A percentile compares a stretch with the other conserved stretches of the same genome.
phyloP scores from a whole-genome alignment of 2,113 vertebrate species.

The Cynocephalus volans region DNA sequence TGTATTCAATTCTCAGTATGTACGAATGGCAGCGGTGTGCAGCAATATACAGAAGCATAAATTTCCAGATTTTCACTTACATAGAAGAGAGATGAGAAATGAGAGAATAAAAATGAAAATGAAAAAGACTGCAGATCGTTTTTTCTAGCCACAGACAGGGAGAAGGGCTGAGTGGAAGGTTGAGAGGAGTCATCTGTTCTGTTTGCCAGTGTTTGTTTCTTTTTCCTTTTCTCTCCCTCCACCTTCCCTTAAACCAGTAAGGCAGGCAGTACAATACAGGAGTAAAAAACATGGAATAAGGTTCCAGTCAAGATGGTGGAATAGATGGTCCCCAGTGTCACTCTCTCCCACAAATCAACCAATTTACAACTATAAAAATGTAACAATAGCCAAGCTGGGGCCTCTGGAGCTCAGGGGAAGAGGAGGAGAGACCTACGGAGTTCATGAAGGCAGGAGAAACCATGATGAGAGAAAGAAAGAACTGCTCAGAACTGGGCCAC shows the following conservation, averaged over 20 bases:
- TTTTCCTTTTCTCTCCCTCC: not conserved
- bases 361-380: no score
- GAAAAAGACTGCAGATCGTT: not conserved
- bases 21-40: not conserved
- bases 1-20: not conserved
- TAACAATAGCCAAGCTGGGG: no score
- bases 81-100: not conserved
- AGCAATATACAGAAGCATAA: not conserved
- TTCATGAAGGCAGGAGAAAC: no score
- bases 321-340: no score
- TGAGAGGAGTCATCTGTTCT: not conserved
- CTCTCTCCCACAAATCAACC: no score
- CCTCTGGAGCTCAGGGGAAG: no score
- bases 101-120: not conserved
- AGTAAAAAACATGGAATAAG: not conserved
- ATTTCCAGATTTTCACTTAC: not conserved
- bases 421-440: no score
- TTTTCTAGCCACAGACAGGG: not conserved
- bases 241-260: not conserved
- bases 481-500: no score
- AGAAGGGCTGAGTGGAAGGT: not conserved
- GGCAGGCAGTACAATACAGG: not conserved
- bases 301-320: no score
- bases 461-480: no score
- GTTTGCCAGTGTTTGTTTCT: not conserved